Conservation (phyloP, 2,797 vertebrate genomes). For the Hyperoplus lanceolatus region DNA sequence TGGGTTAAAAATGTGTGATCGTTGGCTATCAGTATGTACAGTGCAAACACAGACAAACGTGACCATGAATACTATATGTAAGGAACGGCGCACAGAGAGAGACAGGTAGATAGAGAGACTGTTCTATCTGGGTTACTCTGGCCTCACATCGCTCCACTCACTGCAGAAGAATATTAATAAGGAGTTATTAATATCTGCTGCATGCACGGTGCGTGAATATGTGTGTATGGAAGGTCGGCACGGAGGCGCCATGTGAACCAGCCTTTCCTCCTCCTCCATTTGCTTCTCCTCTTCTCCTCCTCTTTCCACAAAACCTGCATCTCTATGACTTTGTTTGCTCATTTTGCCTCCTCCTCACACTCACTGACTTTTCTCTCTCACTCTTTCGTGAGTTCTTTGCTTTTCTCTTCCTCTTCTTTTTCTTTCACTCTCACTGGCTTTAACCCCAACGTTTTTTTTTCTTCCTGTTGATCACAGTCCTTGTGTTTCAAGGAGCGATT, state of each 20-base stretch:
- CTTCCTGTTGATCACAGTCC: conserved; percentile 34
- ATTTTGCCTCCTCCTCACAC: conserved; percentile 30
- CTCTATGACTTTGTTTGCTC: conserved; percentile 31
- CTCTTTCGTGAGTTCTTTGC: conserved; percentile 7
- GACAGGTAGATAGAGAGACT: conserved; percentile 68
- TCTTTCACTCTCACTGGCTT: conserved; percentile 21
- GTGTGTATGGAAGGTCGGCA: conserved; percentile 65
- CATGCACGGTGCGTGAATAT: conserved; percentile 65
- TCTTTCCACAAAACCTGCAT: conserved; percentile 28
- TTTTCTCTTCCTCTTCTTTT: neutral
- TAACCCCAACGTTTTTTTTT: conserved; percentile 10
- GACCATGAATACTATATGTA: conserved; percentile 38
- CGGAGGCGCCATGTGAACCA: conserved; percentile 66
- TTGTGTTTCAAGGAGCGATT: conserved; percentile 36
- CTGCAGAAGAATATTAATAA: conserved; percentile 86
- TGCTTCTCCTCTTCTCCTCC: conserved; percentile 54
- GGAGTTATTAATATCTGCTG: conserved; percentile 85
- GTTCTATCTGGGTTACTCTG: conserved; percentile 82
- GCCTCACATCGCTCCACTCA: conserved; percentile 79
- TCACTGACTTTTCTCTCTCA: conserved; percentile 30
- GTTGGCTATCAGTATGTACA: conserved; percentile 16
- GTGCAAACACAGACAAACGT: conserved; percentile 13
- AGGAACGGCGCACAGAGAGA: conserved; percentile 46
- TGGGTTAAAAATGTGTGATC: conserved; percentile 13
- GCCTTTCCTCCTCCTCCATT: conserved; percentile 58